These are phyloP conservation scores for Chymomyza amoena DNA, from an alignment of 2,888 invertebrate species.

Conservation along the genomic window DNA sequence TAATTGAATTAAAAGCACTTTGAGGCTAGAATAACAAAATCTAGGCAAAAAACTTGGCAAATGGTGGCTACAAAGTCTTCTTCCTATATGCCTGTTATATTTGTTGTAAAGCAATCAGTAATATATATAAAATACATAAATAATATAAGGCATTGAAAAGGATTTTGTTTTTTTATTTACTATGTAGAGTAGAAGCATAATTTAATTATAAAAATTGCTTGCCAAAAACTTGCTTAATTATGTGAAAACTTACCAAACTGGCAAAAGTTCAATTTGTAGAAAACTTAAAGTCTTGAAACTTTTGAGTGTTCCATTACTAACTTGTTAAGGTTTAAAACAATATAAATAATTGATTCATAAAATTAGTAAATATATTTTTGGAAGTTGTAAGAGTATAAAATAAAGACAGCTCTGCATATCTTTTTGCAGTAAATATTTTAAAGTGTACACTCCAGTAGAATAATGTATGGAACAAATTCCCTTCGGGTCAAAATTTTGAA, in stretches of 20 bases:
- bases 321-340: background rate
- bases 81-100: background rate
- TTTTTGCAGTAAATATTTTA: too few species aligned
- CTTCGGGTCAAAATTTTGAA: too few species aligned
- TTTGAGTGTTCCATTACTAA: background rate
- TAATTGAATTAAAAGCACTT: slow-evolving; percentile 29
- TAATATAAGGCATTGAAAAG: slow-evolving; percentile 58
- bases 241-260: slow-evolving; percentile 65
- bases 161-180: slow-evolving; percentile 44
- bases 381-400: too few species aligned
- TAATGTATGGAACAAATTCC: too few species aligned
- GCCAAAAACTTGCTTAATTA: slow-evolving; percentile 58
- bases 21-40: slow-evolving; percentile 2
- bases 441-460: too few species aligned
- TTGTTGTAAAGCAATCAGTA: slow-evolving; percentile 24
- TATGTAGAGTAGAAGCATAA: slow-evolving; percentile 60
- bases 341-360: background rate
- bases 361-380: background rate
- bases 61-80: slow-evolving; percentile 46
- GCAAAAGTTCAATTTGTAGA: slow-evolving; percentile 59
- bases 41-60: slow-evolving; percentile 30
- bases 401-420: too few species aligned
- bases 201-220: slow-evolving; percentile 65
- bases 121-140: slow-evolving; percentile 55
- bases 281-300: background rate